A percentile compares a stretch with the other conserved stretches of the same genome.
These are phyloP conservation scores for Colletes latitarsis DNA, from an alignment of 1,140 invertebrate species.

Conservation along the genomic window DNA sequence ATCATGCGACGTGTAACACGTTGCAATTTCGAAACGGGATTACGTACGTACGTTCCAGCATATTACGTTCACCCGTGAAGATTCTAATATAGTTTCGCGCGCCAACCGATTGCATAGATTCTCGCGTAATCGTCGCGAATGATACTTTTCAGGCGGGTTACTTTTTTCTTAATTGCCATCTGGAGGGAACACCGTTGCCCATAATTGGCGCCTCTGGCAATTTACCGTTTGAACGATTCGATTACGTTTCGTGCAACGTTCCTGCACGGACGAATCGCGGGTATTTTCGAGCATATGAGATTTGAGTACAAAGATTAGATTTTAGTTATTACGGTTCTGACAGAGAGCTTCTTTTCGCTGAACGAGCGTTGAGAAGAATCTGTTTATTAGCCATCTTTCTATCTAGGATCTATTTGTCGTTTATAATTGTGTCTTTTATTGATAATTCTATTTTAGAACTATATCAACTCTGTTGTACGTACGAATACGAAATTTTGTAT, in stretches of 20 bases:
- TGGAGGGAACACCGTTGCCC: background rate
- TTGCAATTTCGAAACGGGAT: constrained; percentile 43
- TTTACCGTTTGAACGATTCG: background rate
- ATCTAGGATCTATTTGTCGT: no score
- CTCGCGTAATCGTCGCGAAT: background rate
- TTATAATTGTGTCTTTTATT: no score
- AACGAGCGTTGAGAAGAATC: no score
- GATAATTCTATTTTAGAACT: no score
- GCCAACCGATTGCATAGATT: background rate
- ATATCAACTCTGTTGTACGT: no score
- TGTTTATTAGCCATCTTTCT: no score
- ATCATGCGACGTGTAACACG: constrained; percentile 37
- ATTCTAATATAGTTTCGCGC: constrained; percentile 14
- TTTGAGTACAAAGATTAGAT: no score
- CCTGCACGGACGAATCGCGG: background rate
- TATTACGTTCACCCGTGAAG: background rate
- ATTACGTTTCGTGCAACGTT: background rate
- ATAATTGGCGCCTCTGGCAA: background rate
- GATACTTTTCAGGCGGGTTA: background rate
- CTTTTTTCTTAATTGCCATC: background rate
- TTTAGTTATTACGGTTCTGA: no score
- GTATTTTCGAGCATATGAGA: no score
- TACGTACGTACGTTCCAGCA: constrained; percentile 15
- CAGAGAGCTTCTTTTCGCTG: no score
- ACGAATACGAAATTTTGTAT: no score